Evolutionary conservation across 2,888 invertebrate genomes (phyloP).

Genomic region (Caenorhabditis sp.): DNA sequence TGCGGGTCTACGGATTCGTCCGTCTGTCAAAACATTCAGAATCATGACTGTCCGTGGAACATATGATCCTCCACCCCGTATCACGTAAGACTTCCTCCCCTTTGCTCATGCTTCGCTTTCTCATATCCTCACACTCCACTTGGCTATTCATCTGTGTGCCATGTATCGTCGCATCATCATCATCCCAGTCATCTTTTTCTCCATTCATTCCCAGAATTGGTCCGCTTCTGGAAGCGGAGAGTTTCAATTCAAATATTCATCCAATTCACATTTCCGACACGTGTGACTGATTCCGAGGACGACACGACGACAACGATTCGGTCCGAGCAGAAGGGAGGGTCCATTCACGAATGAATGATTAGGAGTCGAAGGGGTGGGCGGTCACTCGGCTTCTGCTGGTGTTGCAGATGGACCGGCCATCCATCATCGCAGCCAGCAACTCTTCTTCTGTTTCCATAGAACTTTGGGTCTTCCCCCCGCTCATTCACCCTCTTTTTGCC

Average conservation of each 20-base stretch:
- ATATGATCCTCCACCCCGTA: too few species aligned
- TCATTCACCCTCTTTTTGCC: too few species aligned
- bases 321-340: background rate
- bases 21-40: too few species aligned
- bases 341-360: conserved; percentile 24
- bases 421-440: background rate
- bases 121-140: too few species aligned
- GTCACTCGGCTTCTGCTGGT: background rate
- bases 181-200: conserved; percentile 1
- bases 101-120: too few species aligned
- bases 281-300: conserved; percentile 43
- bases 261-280: conserved; percentile 47
- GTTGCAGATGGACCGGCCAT: too few species aligned
- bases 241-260: conserved; percentile 34
- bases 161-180: conserved; percentile 15
- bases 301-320: conserved; percentile 1
- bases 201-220: conserved; percentile 18
- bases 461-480: background rate
- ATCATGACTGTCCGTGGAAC: too few species aligned
- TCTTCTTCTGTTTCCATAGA: too few species aligned
- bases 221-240: background rate
- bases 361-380: too few species aligned
- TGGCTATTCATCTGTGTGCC: conserved; percentile 26
- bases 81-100: conserved; percentile 2
- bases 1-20: too few species aligned